Evolutionary conservation across 2,888 invertebrate species (phyloP).

Genomic region (Automeris io): DNA sequence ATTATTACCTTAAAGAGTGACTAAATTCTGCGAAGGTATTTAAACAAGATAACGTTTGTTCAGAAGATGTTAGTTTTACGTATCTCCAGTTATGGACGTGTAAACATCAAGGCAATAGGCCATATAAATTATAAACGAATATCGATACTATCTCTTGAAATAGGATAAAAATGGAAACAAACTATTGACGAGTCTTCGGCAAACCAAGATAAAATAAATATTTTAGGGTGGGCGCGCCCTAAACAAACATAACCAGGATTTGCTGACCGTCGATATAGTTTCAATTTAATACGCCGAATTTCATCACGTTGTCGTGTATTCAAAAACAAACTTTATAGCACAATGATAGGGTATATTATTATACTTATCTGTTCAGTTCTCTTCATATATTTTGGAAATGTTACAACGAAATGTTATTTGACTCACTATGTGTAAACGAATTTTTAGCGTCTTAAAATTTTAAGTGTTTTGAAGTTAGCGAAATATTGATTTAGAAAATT

Average conservation of each 20-base stretch:
- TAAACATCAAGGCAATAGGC: constrained; percentile 55
- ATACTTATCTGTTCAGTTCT: constrained; percentile 14
- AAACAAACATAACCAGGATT: constrained; percentile 73
- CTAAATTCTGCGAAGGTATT: constrained; percentile 67
- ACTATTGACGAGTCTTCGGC: constrained; percentile 74
- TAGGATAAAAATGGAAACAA: constrained; percentile 66
- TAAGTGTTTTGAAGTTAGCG: constrained; percentile 23
- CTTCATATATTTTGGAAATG: constrained; percentile 30
- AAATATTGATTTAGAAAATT: constrained; percentile 21
- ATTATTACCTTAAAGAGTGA: constrained; percentile 35
- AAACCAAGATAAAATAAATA: constrained; percentile 77
- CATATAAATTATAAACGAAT: constrained; percentile 67
- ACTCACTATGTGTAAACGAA: constrained; percentile 48
- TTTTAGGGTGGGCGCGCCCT: constrained; percentile 76
- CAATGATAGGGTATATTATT: constrained; percentile 26
- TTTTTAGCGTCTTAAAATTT: constrained; percentile 41
- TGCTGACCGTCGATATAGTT: constrained; percentile 76
- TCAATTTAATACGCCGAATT: constrained; percentile 74
- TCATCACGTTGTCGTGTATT: constrained; percentile 45
- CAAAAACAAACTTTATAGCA: constrained; percentile 38
- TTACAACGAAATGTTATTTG: constrained; percentile 38
- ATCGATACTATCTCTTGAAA: constrained; percentile 64
- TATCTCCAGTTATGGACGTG: constrained; percentile 49
- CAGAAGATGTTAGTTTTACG: constrained; percentile 64
- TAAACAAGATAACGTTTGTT: constrained; percentile 63